Evolutionary conservation across 2,797 vertebrate species (phyloP), one percentile per base, ranked within the genome.

Genomic region (Sebastolobus alascanus): DNA sequence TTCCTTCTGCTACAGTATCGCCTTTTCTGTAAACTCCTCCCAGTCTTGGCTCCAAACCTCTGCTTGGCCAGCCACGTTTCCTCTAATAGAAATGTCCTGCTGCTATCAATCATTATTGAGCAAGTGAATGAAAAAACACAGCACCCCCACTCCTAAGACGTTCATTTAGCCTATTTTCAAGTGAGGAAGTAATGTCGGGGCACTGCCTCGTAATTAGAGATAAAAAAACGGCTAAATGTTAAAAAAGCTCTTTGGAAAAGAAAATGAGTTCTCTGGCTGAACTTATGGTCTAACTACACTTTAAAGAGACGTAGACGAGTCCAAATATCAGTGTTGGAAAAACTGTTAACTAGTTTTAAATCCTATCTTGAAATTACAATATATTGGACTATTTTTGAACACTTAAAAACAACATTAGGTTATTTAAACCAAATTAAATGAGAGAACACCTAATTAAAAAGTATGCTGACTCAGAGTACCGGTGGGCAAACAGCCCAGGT

Each of bases 1-100:
- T 35, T 85, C 68, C 50, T 61, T 77, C 52, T 54, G 67, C 60
- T 43, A 52, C 29, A 1, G 10, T 13, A 72, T 71, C 16, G 8
- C 63, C 65, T 80, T 52, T 69, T 73, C 40, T 55, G 22, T 65
- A 52, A 84, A 77, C 80, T 65, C 88, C 80, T 72, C 74, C 82
- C 72, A 60, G 67, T 37, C 50, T 82, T 86, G 78, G 83, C 84
- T 75, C 61, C 10, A 64, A 68, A 58, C 27, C 43, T 52, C 50
- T 27, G 75, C 72, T 80, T 90, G 76, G 75, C 80, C 20, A 20
- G 78, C 61, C 76, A 65, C 59, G 40, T 86, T 93, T 92, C 84
- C 87, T 90, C 86, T 87, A 67, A 92, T 88, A 90, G 85, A 92
- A 89, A 90, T 70, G 76, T 83, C 82, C 81, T 18, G 16, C 74